These are phyloP conservation scores for Eupsilia transversa DNA, from an alignment of 2,888 invertebrate genomes.

Conservation along the genomic window DNA sequence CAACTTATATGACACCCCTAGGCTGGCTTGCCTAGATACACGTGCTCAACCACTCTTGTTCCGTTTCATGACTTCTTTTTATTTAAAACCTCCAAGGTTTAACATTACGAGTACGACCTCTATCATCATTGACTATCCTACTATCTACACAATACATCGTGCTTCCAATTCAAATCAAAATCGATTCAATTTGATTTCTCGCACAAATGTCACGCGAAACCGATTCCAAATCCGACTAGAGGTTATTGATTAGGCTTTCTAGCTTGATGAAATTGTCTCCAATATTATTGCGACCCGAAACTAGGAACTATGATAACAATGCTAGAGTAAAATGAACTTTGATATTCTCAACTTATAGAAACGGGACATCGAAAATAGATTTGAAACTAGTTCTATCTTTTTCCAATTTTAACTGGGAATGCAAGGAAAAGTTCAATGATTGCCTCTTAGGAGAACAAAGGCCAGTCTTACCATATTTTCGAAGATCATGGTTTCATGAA, in stretches of 20 bases:
- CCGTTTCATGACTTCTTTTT: background rate
- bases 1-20: background rate
- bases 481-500: background rate
- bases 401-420: slow-evolving; percentile 1
- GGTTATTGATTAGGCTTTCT: slow-evolving; percentile 25
- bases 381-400: slow-evolving; percentile 14
- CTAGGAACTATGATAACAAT: slow-evolving; percentile 10
- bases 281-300: slow-evolving; percentile 21
- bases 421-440: background rate
- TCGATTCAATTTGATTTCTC: slow-evolving; percentile 35
- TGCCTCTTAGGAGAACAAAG: background rate
- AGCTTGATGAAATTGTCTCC: slow-evolving; percentile 22
- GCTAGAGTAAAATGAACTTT: slow-evolving; percentile 27
- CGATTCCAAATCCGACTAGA: slow-evolving; percentile 13
- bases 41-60: background rate
- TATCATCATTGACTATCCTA: background rate
- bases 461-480: background rate
- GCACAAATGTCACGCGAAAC: slow-evolving; percentile 36
- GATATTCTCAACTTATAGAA: slow-evolving; percentile 27
- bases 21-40: background rate
- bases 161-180: slow-evolving; percentile 30
- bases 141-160: slow-evolving; percentile 10
- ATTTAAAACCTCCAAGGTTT: background rate
- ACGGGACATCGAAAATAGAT: slow-evolving; percentile 24
- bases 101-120: background rate